Evolutionary conservation across 2,888 invertebrate genomes (phyloP).

Genomic region (Apomyelois bistriatella): DNA sequence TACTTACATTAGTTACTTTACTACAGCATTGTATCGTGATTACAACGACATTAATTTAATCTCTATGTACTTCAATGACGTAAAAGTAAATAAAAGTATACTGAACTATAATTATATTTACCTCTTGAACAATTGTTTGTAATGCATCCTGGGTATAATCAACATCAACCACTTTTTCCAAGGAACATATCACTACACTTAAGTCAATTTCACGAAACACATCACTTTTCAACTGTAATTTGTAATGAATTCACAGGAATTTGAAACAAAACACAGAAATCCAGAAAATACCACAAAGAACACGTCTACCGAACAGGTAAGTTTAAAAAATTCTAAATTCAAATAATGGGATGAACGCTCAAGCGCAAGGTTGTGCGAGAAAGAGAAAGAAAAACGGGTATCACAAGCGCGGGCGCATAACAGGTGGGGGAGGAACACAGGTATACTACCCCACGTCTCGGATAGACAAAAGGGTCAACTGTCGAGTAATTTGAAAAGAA

Average conservation of each 20-base stretch:
- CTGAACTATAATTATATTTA: constrained; percentile 29
- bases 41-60: not conserved
- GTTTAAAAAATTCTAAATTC: constrained; percentile 56
- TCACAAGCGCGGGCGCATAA: constrained; percentile 28
- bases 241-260: constrained; percentile 26
- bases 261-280: constrained; percentile 26
- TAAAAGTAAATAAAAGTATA: not conserved
- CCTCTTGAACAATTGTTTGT: constrained; percentile 72
- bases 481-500: constrained; percentile 16
- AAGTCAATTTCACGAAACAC: constrained; percentile 22
- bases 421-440: constrained; percentile 38
- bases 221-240: constrained; percentile 17
- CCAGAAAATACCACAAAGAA: constrained; percentile 23
- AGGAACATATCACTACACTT: constrained; percentile 35
- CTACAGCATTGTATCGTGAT: not conserved
- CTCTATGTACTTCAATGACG: not conserved
- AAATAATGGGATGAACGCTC: constrained; percentile 43
- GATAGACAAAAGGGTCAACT: constrained; percentile 27
- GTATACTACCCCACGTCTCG: constrained; percentile 32
- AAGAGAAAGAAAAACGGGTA: constrained; percentile 39
- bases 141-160: constrained; percentile 60
- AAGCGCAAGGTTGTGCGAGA: constrained; percentile 42
- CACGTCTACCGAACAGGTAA: constrained; percentile 49
- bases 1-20: constrained; percentile 12
- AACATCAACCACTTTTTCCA: constrained; percentile 40